These are phyloP conservation scores for Saccopteryx leptura DNA, from an alignment of 2,113 vertebrate genomes.

Conservation along the genomic window DNA sequence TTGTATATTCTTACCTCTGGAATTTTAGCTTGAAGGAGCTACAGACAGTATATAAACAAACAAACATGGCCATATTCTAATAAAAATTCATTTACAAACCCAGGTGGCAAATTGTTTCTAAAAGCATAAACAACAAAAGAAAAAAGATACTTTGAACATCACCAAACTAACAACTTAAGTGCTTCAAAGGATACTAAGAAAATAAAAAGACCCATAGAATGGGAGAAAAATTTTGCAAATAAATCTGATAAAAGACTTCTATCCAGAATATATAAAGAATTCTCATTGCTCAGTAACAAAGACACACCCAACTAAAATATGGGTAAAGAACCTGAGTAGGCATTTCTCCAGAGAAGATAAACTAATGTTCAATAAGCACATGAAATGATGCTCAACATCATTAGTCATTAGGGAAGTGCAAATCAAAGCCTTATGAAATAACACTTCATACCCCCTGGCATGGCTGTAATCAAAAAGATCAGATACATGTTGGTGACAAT, in stretches of 20 bases:
- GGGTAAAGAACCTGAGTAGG: not conserved
- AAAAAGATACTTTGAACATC: not conserved
- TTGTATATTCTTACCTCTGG: not conserved
- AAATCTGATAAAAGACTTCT: conserved; percentile 1
- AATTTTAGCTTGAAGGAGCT: conserved; percentile 1
- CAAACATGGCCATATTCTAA: not conserved
- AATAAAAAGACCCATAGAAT: conserved; percentile 5
- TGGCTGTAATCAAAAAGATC: not conserved
- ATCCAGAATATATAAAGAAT: not conserved
- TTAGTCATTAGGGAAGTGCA: not conserved
- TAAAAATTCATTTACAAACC: conserved; percentile 17
- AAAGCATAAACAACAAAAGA: not conserved
- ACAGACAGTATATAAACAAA: not conserved
- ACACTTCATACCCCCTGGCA: not conserved
- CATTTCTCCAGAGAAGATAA: not conserved
- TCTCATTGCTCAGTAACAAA: not conserved
- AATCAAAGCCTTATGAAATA: not conserved
- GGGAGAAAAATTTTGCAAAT: not conserved
- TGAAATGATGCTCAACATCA: not conserved
- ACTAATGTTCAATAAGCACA: not conserved
- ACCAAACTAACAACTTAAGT: conserved; percentile 5
- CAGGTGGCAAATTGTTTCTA: not conserved
- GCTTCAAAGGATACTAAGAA: not conserved
- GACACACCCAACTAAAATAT: not conserved
- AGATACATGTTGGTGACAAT: not conserved